These are phyloP conservation scores for Micrastur ruficollis DNA, from an alignment of 2,797 vertebrate genomes.

Conservation along the genomic window DNA sequence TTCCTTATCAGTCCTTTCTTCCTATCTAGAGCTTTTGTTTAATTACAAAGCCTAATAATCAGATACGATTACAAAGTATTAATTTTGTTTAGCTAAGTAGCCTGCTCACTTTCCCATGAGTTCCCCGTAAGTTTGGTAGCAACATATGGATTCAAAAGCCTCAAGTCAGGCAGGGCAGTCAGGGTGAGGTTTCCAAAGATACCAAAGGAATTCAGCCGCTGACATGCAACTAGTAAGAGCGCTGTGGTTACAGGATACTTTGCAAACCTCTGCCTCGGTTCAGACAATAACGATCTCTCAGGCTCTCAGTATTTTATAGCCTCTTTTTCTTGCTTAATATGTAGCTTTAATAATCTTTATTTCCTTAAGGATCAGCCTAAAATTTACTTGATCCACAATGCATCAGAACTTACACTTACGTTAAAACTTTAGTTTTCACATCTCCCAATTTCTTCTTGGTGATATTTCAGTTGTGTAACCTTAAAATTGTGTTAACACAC, in stretches of 20 bases:
- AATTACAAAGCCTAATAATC: background rate
- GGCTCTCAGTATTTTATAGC: background rate
- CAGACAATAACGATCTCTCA: background rate
- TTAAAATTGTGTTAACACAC: background rate
- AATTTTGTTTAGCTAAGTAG: background rate
- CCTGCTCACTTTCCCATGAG: background rate
- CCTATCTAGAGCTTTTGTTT: background rate
- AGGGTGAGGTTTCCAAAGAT: background rate
- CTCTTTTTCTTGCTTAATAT: background rate
- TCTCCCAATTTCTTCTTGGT: background rate
- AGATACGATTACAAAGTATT: background rate
- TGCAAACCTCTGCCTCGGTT: background rate
- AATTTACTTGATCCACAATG: background rate
- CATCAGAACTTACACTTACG: background rate
- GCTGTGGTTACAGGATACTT: background rate
- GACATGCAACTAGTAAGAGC: background rate
- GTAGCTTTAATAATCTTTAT: background rate
- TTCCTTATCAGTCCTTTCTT: background rate
- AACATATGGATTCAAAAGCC: fast-evolving
- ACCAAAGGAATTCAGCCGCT: background rate
- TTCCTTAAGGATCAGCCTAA: background rate
- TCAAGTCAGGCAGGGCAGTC: background rate
- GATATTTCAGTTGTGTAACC: background rate
- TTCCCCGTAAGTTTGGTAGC: background rate
- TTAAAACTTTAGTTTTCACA: background rate